Percentiles rank a stretch among this genome's conserved stretches.
These are phyloP conservation scores for Orestias chungarensis DNA, from an alignment of 2,797 vertebrate genomes.

Conservation along the genomic window DNA sequence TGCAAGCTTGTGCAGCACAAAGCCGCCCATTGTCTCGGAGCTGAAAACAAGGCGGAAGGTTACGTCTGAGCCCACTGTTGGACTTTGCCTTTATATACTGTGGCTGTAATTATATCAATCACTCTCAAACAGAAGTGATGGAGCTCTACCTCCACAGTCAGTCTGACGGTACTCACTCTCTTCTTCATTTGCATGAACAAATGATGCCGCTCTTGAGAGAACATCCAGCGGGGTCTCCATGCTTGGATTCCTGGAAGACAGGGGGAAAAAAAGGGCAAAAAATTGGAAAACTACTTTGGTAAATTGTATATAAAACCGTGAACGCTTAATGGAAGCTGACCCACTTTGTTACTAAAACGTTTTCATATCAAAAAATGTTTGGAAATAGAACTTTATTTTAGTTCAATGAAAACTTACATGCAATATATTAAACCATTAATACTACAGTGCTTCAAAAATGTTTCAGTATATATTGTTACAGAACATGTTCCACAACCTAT, in stretches of 20 bases:
- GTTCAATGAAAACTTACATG: background rate
- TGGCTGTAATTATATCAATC: slow-evolving; percentile 19
- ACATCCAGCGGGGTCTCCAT: slow-evolving; percentile 99
- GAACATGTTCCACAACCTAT: too few relatives aligned
- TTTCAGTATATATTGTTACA: background rate
- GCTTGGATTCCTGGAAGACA: slow-evolving; percentile 80
- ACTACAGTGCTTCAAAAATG: background rate
- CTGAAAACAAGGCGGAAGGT: slow-evolving; percentile 32
- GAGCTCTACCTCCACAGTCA: background rate
- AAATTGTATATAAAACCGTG: too few relatives aligned
- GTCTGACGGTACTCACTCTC: slow-evolving; percentile 87
- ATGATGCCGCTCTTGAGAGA: slow-evolving; percentile 95
- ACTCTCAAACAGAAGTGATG: slow-evolving; percentile 1
- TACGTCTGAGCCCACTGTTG: slow-evolving; percentile 33
- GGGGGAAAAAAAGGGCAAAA: slow-evolving; percentile 41
- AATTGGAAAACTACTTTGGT: background rate
- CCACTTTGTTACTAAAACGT: background rate
- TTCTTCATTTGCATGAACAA: slow-evolving; percentile 95
- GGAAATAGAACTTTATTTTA: background rate
- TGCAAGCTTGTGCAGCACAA: slow-evolving; percentile 47
- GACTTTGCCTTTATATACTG: slow-evolving; percentile 29
- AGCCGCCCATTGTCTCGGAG: slow-evolving; percentile 54
- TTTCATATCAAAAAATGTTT: background rate
- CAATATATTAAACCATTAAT: background rate
- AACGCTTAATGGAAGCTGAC: background rate